Conservation (phyloP, 2,797 vertebrate genomes). For the Sarcophilus harrisii region DNA sequence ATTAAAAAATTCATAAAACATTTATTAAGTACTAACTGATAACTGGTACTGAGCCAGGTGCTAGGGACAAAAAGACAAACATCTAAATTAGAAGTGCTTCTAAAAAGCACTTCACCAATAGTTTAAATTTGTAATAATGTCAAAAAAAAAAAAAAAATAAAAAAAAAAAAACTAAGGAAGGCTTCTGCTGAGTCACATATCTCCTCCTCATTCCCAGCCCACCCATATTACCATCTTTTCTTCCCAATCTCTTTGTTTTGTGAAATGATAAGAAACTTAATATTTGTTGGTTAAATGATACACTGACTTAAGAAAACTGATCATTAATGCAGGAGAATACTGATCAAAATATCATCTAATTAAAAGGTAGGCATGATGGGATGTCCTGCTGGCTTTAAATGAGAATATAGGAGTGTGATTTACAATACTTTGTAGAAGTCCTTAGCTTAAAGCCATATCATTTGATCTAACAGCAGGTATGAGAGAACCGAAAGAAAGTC, state of each 20-base stretch:
- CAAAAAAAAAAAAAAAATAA: constrained; percentile 42
- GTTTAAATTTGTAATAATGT: constrained; percentile 49
- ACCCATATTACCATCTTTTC: not conserved
- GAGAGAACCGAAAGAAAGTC: constrained; percentile 30
- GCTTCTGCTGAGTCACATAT: not conserved
- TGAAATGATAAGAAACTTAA: constrained; percentile 55
- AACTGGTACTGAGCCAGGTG: not conserved
- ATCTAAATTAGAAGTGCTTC: constrained; percentile 24
- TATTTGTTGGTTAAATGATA: constrained; percentile 60
- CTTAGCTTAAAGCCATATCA: constrained; percentile 60
- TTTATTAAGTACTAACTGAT: not conserved
- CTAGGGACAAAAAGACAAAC: not conserved
- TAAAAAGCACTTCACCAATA: constrained; percentile 43
- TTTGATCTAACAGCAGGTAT: constrained; percentile 60
- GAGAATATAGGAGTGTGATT: constrained; percentile 52
- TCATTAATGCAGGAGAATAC: constrained; percentile 72
- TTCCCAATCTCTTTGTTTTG: constrained; percentile 41
- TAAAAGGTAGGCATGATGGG: constrained; percentile 72
- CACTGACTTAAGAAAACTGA: constrained; percentile 66
- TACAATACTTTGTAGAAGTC: constrained; percentile 55
- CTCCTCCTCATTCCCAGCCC: constrained; percentile 9
- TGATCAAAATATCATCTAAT: constrained; percentile 77
- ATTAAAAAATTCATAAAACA: not conserved
- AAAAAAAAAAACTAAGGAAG: constrained; percentile 15
- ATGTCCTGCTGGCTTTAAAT: constrained; percentile 75